Percentiles rank a stretch among this genome's conserved stretches.
Conservation (phyloP, 2,888 invertebrate genomes). For the Polydrusus pterygomalis region DNA sequence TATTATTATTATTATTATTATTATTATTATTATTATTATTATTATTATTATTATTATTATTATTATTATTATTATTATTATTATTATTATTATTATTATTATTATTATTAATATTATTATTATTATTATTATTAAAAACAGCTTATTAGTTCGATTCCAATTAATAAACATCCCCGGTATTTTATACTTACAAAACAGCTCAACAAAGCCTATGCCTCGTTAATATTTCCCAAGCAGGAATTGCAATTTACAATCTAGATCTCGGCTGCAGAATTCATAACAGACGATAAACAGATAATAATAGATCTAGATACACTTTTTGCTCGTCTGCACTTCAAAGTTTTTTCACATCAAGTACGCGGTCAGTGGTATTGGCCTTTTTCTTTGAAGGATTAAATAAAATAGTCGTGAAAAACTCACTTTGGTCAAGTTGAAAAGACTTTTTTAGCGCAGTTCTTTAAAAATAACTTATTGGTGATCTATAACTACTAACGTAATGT, state of each 20-base stretch:
- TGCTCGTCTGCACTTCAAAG: not conserved
- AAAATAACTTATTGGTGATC: not conserved
- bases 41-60: no score
- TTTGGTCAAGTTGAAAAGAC: conserved; percentile 9
- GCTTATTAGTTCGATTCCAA: no score
- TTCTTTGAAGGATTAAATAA: not conserved
- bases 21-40: no score
- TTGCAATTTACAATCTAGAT: conserved; percentile 10
- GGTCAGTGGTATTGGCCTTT: not conserved
- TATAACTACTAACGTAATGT: not conserved
- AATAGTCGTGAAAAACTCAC: no score
- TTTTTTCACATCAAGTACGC: not conserved
- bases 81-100: no score
- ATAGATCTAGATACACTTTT: not conserved
- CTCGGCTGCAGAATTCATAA: not conserved
- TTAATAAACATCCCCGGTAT: conserved; percentile 8
- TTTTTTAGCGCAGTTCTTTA: not conserved
- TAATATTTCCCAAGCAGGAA: conserved; percentile 11
- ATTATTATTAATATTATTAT: no score
- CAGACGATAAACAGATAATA: not conserved
- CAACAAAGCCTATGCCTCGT: not conserved
- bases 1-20: no score
- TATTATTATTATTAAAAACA: no score
- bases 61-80: no score
- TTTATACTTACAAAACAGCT: not conserved